Base-by-base conservation (phyloP, 1,140 invertebrate genomes). In the Hylyphantes graminicola region DNA sequence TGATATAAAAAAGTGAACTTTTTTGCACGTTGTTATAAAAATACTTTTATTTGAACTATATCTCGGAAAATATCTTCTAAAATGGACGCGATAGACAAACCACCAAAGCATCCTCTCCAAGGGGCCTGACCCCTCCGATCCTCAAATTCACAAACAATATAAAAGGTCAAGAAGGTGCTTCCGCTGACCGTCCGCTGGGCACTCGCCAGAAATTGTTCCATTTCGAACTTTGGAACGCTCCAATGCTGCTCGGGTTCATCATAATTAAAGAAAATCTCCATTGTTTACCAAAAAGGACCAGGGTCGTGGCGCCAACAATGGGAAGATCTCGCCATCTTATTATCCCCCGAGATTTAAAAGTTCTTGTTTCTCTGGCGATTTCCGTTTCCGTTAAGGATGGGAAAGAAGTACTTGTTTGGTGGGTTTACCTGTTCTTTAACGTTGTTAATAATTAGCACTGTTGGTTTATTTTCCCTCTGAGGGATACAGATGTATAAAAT, bases 251-350 rank as follows among this genome's bases (percentile, higher is more conserved):
- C 10, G 21, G 79, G 79, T 63, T 81, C 79, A 81, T 81, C 79
- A 73, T 64, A 81, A 81, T 81, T 81, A 73, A 35, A 19, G 79
- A 73, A 81, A 81, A 81, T 73, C 21, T 70, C 76, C 68, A 81
- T 81, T 81, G 79, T 81, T 81, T 63, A 21, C 35, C 35, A 35
- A 35, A 35, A 35, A 35, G 35, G 35, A 35, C 35, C 35, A 35
- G 35, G 35, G 35, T 35, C 10, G 35, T 50, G 53, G 48, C 48
- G 67, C 51, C 63, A 50, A 61, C 74, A 63, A 76, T 61, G 55
- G 67, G n/a, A 11, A 4, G 10, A 15, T 70, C n/a, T 48, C 35
- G 48, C 53, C 12, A 15, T 61, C 12, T 61, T 12, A 61, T 61
- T 61, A 61, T 17, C 17, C 57, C 17, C 50, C 74, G 35, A 63